Evolutionary conservation across 2,113 vertebrate species (phyloP).

Genomic region (Pandion haliaetus): DNA sequence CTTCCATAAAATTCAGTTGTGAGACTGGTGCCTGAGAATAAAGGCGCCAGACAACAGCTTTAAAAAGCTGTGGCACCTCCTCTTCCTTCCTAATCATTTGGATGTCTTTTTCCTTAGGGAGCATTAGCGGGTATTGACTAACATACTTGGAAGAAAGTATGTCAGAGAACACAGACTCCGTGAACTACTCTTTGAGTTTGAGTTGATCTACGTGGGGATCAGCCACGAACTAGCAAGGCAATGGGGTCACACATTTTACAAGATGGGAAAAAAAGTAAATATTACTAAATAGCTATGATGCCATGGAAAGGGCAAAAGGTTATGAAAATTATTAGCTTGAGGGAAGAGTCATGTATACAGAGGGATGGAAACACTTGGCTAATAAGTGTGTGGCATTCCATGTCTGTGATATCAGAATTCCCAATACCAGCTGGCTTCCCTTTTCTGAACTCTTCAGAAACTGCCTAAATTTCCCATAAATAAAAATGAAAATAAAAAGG

Average conservation of each 20-base stretch:
- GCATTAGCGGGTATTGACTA: not conserved
- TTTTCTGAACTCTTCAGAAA: constrained; percentile 10
- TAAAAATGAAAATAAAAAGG: not conserved
- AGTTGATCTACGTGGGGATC: not conserved
- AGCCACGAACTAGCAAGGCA: not conserved
- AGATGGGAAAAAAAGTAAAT: constrained; percentile 42
- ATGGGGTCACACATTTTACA: constrained; percentile 4
- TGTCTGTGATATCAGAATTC: constrained; percentile 54
- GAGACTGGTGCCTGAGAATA: not conserved
- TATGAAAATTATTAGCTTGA: constrained; percentile 46
- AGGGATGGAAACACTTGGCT: constrained; percentile 41
- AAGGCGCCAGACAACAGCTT: constrained; percentile 16
- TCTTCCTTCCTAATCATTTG: not conserved
- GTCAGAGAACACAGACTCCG: not conserved
- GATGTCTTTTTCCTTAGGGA: not conserved
- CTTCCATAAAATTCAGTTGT: not conserved
- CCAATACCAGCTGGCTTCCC: not conserved
- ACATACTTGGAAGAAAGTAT: not conserved
- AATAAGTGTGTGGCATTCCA: constrained; percentile 52
- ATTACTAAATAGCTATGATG: constrained; percentile 41
- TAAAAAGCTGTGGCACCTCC: not conserved
- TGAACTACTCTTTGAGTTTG: not conserved
- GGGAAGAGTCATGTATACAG: constrained; percentile 32
- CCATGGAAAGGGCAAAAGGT: constrained; percentile 32
- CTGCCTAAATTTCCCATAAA: not conserved